These are phyloP conservation scores for Candoia aspera DNA, from an alignment of 2,113 vertebrate genomes.

Conservation along the genomic window DNA sequence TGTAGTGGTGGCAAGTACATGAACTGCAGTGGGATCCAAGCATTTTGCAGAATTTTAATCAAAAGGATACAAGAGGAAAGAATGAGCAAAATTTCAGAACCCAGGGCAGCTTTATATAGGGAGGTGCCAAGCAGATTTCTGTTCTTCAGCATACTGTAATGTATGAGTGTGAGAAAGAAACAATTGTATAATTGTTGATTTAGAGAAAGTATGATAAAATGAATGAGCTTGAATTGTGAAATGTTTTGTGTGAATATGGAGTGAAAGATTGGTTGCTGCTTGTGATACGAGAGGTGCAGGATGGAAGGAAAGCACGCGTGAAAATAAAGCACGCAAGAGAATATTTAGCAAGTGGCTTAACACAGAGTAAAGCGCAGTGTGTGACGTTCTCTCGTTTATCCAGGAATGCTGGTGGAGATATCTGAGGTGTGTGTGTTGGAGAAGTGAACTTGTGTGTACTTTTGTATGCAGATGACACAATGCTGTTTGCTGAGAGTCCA, in stretches of 20 bases:
- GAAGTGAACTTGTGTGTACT: not conserved
- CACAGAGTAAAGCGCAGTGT: not conserved
- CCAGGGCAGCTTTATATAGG: not conserved
- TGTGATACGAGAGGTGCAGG: not conserved
- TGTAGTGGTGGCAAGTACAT: too few species aligned
- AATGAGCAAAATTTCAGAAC: not conserved
- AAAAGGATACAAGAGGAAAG: too few species aligned
- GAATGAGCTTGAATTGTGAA: not conserved
- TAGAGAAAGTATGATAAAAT: not conserved
- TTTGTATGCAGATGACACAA: not conserved
- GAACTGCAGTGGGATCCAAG: too few species aligned
- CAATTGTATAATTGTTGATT: not conserved
- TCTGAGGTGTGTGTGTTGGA: not conserved
- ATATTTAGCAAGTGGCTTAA: not conserved
- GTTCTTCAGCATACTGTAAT: not conserved
- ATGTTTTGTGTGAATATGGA: not conserved
- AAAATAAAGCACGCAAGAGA: not conserved
- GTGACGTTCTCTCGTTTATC: not conserved
- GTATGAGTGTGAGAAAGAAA: not conserved
- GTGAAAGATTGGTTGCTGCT: not conserved
- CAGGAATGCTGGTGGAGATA: not conserved
- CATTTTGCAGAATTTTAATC: too few species aligned
- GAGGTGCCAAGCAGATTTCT: not conserved
- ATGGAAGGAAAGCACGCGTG: not conserved
- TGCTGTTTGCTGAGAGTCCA: not conserved